Conservation (phyloP, 2,888 invertebrate species). For the Pseudococcus longispinus region DNA sequence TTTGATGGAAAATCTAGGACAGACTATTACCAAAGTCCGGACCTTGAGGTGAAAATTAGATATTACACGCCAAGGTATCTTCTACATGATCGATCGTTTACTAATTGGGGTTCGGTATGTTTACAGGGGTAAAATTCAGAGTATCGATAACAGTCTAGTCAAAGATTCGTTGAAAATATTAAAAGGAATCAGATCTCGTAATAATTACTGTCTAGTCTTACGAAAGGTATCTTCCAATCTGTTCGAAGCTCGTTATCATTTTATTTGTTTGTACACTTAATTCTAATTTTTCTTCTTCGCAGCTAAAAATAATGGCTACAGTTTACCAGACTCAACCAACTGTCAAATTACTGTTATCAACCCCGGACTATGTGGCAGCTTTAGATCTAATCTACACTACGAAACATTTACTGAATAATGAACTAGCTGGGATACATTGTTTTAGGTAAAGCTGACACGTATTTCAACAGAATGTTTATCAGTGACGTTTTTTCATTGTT, state of each 20-base stretch:
- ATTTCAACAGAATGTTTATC: neutral
- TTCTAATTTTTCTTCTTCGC: conserved; percentile 53
- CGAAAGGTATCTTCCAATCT: conserved; percentile 61
- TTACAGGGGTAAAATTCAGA: conserved; percentile 71
- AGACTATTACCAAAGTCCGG: conserved; percentile 79
- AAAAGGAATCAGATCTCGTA: conserved; percentile 62
- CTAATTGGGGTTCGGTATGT: neutral
- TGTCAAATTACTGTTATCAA: conserved; percentile 90
- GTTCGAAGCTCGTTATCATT: neutral
- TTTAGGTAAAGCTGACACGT: conserved; percentile 68
- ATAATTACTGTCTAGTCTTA: conserved; percentile 61
- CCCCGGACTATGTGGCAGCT: conserved; percentile 96
- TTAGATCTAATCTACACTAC: conserved; percentile 95
- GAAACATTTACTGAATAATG: conserved; percentile 89
- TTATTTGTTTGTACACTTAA: neutral
- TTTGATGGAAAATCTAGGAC: conserved; percentile 91
- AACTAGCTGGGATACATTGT: conserved; percentile 90
- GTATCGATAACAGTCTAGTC: conserved; percentile 80
- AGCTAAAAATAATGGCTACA: conserved; percentile 88
- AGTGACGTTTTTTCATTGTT: conserved; percentile 23
- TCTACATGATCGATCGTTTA: conserved; percentile 60
- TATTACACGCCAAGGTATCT: neutral
- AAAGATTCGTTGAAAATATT: conserved; percentile 81
- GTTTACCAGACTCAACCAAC: conserved; percentile 98
- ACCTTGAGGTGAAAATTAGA: conserved; percentile 64